A percentile compares a stretch with the other conserved stretches of the same genome.
These are phyloP conservation scores for Catharus ustulatus DNA, from an alignment of 2,797 vertebrate species.

Conservation along the genomic window DNA sequence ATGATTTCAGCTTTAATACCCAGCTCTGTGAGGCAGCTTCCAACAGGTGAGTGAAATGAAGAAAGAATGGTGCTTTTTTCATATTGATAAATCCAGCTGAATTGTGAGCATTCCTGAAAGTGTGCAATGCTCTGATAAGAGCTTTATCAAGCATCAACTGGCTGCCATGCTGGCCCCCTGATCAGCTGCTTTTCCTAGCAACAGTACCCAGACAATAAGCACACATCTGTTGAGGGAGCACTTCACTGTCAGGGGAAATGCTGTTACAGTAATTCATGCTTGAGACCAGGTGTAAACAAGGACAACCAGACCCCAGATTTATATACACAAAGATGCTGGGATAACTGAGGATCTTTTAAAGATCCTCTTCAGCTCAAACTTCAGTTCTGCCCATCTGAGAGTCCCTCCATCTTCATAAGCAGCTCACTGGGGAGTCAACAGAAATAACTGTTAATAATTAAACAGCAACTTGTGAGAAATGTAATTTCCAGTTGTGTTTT, in stretches of 20 bases:
- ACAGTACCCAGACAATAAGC: neutral
- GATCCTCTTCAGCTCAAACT: neutral
- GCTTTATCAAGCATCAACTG: slow-evolving; percentile 7
- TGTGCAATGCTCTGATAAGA: slow-evolving; percentile 8
- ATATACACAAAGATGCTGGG: neutral
- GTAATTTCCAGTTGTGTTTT: neutral
- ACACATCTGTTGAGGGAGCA: neutral
- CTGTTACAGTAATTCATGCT: neutral
- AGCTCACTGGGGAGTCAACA: neutral
- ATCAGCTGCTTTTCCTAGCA: slow-evolving; percentile 32
- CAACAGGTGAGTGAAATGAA: slow-evolving; percentile 7
- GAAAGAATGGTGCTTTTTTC: neutral
- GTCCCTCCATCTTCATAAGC: neutral
- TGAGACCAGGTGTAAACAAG: neutral
- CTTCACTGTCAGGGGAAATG: neutral
- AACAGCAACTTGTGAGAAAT: neutral
- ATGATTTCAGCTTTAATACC: neutral
- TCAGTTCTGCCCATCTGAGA: neutral
- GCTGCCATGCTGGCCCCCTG: neutral
- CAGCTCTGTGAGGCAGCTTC: neutral
- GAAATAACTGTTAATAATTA: neutral
- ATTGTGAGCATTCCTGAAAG: neutral
- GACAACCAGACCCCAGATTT: neutral
- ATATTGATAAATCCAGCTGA: neutral
- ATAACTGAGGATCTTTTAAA: neutral